Percentiles rank a stretch among this genome's conserved stretches.
Conservation (phyloP, 1,140 invertebrate species). For the Cotesia typhae region DNA sequence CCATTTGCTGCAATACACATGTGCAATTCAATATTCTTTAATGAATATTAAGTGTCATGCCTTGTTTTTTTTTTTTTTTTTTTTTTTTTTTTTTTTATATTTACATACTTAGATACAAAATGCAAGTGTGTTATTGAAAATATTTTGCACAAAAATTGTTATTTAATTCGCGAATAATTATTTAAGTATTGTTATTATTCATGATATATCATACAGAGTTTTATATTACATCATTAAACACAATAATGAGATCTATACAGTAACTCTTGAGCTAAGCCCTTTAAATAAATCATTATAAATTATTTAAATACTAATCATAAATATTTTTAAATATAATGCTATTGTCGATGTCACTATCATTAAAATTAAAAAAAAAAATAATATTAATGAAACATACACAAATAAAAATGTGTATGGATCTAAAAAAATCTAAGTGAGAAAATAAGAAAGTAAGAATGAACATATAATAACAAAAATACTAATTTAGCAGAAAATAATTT, state of each 20-base stretch:
- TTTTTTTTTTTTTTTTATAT: too few relatives aligned
- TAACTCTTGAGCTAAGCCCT: neutral
- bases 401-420: slow-evolving; percentile 12
- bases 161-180: neutral
- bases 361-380: slow-evolving; percentile 20
- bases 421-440: slow-evolving; percentile 12
- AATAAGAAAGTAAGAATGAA: neutral
- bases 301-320: slow-evolving; percentile 26
- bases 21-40: neutral
- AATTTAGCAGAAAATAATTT: slow-evolving; percentile 12
- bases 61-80: too few relatives aligned
- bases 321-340: slow-evolving; percentile 29
- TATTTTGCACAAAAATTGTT: slow-evolving; percentile 1
- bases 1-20: neutral
- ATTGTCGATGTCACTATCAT: slow-evolving; percentile 40
- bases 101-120: neutral
- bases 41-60: neutral
- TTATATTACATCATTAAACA: neutral
- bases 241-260: neutral
- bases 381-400: slow-evolving; percentile 16
- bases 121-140: neutral
- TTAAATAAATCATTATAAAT: slow-evolving; percentile 22
- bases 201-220: neutral
- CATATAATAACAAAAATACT: slow-evolving; percentile 12
- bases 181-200: neutral